Evolutionary conservation across 1,140 invertebrate species (phyloP).

Genomic region (Triops longicaudatus): DNA sequence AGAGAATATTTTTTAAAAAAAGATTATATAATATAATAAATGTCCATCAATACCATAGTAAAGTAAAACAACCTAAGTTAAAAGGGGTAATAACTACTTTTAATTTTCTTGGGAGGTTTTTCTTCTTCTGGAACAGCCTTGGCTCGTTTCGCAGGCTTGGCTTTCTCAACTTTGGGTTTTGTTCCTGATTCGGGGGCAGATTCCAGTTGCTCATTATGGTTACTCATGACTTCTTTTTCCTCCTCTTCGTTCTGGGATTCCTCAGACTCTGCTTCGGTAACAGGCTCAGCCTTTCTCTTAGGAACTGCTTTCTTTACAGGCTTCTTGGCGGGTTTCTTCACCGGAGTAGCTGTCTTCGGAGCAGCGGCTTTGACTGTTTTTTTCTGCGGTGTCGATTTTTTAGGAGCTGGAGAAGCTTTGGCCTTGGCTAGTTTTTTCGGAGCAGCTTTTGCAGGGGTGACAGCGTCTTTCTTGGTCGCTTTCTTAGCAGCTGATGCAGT

Average conservation of each 20-base stretch:
- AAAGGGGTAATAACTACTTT: not conserved
- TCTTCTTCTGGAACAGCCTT: not conserved
- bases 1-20: too few species aligned
- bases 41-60: too few species aligned
- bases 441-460: not conserved
- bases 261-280: conserved; percentile 9
- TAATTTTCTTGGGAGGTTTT: conserved; percentile 12
- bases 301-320: not conserved
- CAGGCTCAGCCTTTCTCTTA: conserved; percentile 6
- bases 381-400: not conserved
- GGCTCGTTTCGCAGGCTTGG: not conserved
- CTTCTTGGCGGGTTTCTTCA: conserved; percentile 13
- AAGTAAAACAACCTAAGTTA: too few species aligned
- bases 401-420: conserved; percentile 2
- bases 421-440: conserved; percentile 5
- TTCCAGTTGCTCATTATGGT: not conserved
- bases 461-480: not conserved
- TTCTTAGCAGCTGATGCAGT: conserved; percentile 20
- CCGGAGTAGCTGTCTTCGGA: conserved; percentile 16
- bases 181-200: not conserved
- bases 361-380: conserved; percentile 10
- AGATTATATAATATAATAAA: too few species aligned
- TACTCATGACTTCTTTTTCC: not conserved
- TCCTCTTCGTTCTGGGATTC: not conserved
- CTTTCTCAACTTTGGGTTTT: not conserved